Percentiles rank a stretch among this genome's conserved stretches.
Conservation (phyloP, 2,888 invertebrate genomes). For the Cephus nigrinus region DNA sequence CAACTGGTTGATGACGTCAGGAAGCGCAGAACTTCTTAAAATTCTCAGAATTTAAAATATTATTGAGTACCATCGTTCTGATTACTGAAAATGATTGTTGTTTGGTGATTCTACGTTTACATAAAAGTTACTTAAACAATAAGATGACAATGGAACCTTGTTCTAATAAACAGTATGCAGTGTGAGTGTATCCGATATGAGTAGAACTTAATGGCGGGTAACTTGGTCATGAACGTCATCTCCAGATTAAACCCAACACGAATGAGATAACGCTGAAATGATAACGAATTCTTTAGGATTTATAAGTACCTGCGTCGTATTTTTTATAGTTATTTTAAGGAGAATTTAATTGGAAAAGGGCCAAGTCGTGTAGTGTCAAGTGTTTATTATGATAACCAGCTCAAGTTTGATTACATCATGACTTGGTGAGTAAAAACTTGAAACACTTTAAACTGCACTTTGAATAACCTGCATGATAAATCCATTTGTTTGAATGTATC, state of each 20-base stretch:
- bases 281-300: neutral
- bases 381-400: neutral
- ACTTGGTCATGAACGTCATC: neutral
- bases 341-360: neutral
- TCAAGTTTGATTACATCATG: slow-evolving; percentile 21
- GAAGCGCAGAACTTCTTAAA: neutral
- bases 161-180: neutral
- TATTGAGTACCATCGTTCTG: neutral
- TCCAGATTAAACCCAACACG: neutral
- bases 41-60: neutral
- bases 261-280: neutral
- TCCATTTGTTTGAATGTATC: neutral
- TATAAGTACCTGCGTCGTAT: neutral
- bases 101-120: neutral
- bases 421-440: slow-evolving; percentile 33
- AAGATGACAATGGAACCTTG: neutral
- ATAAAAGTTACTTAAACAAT: neutral
- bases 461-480: neutral
- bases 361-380: neutral
- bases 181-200: neutral
- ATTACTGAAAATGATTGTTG: neutral
- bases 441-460: neutral
- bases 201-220: neutral
- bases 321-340: neutral
- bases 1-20: neutral